Evolutionary conservation across 2,113 vertebrate species (phyloP).

Genomic region (Chaetodon auriga): DNA sequence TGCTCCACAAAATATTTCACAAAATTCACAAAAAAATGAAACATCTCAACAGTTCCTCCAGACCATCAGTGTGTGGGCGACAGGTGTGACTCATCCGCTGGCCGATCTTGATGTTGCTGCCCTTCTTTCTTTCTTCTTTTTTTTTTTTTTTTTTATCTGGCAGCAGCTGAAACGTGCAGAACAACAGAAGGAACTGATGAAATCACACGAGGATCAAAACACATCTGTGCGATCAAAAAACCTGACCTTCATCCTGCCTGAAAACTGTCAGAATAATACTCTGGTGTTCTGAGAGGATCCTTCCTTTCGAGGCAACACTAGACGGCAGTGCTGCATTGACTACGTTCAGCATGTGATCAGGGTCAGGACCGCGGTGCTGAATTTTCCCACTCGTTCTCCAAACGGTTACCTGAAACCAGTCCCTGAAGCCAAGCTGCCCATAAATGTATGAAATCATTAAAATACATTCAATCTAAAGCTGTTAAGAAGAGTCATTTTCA

Average conservation of each 20-base stretch:
- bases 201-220: not conserved
- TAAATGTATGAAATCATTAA: not conserved
- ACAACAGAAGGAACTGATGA: not conserved
- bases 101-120: not conserved
- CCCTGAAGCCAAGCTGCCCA: not conserved
- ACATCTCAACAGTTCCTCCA: slow-evolving; percentile 25
- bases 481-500: not conserved
- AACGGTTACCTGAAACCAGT: not conserved
- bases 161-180: slow-evolving; percentile 69
- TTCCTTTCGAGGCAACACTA: not conserved
- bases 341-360: not conserved
- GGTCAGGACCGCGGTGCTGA: not conserved
- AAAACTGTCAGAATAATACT: not conserved
- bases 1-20: slow-evolving; percentile 8
- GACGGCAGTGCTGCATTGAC: not conserved
- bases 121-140: not conserved
- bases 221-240: not conserved
- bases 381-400: not conserved
- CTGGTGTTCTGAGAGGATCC: not conserved
- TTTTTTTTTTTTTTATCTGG: slow-evolving; percentile 59
- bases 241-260: not conserved
- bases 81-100: slow-evolving; percentile 14
- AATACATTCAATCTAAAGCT: not conserved
- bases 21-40: not conserved
- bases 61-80: slow-evolving; percentile 22